These are phyloP conservation scores for Megaceryle torquata DNA, from an alignment of 2,113 vertebrate genomes.

Conservation along the genomic window DNA sequence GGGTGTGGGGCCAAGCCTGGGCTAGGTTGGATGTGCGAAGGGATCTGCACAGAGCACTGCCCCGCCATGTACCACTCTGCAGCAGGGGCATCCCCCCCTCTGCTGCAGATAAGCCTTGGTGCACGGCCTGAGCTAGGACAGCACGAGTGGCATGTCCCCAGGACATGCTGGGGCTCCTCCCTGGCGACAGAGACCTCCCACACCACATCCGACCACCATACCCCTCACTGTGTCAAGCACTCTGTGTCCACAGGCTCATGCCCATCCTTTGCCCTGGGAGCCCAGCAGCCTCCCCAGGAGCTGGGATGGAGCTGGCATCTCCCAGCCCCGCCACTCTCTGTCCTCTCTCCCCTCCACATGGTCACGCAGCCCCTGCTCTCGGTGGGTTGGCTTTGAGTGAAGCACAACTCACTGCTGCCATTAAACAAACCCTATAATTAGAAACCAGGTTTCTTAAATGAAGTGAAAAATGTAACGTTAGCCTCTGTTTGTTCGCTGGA, in stretches of 20 bases:
- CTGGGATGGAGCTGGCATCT: not conserved
- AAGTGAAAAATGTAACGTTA: constrained; percentile 81
- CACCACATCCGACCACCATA: fast-evolving
- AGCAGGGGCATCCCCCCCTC: not conserved
- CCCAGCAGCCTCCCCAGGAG: not conserved
- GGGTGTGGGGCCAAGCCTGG: fast-evolving
- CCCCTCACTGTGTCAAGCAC: fast-evolving
- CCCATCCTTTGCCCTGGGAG: not conserved
- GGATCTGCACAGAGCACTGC: not conserved
- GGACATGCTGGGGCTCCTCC: not conserved
- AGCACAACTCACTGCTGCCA: constrained; percentile 47
- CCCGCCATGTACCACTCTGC: not conserved
- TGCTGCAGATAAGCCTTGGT: not conserved
- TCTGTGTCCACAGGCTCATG: fast-evolving
- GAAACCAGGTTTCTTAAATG: constrained; percentile 76
- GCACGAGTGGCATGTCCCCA: not conserved
- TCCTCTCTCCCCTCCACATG: not conserved
- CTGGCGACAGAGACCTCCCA: not conserved
- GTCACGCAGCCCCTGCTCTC: not conserved
- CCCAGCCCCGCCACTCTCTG: fast-evolving
- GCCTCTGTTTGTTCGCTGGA: constrained; percentile 78
- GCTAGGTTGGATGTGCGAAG: fast-evolving
- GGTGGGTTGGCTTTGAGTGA: constrained; percentile 16
- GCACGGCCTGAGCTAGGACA: not conserved
- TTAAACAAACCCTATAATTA: constrained; percentile 84